Evolutionary conservation across 2,888 invertebrate species (phyloP), one percentile per base, ranked within the genome.

Genomic region (Brassicogethes aeneus): DNA sequence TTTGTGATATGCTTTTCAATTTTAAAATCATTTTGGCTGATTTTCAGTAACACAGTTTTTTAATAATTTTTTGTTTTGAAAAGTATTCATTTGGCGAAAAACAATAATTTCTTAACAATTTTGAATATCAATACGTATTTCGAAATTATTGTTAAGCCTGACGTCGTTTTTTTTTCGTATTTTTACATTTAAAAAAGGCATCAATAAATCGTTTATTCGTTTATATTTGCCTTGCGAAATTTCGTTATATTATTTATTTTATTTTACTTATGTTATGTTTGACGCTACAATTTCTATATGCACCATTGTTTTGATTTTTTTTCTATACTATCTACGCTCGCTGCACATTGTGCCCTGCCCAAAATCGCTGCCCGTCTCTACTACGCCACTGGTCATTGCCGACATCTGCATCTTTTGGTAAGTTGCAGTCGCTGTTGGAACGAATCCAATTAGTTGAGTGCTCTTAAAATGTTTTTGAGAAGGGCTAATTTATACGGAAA

Each of bases 291-390:
- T 66, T 66, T 68, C 67, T 69, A 68, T 57, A 68, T 62, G 68
- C 69, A 68, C 68, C 64, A 55, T 69, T 69, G 68, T 62, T 66
- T 67, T 65, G 66, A 57, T 65, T 65, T 67, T 62, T 65, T 68
- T 68, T 69, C 66, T 69, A 67, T 68, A 67, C 62, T 5, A 60
- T 66, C 66, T 67, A 52, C 67, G 66, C 64, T 66, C 66, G 65
- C 65, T 65, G 64, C 66, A 65, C 64, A 65, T 64, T 68, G 61
- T 61, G 68, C 60, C 64, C 60, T 62, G 64, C 59, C 61, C 60
- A 45, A 55, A 57, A 59, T n/a, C 57, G 61, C 61, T 62, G 64
- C 60, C 59, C 58, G 57, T 60, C 57, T 58, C 54, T 52, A n/a
- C n/a, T n/a, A 44, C 55, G 51, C 45, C 53, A 43, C 52, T 54